Percentiles rank a stretch among this genome's conserved stretches.
Conservation (phyloP, 1,140 invertebrate genomes). For the Drosophila punjabiensis region DNA sequence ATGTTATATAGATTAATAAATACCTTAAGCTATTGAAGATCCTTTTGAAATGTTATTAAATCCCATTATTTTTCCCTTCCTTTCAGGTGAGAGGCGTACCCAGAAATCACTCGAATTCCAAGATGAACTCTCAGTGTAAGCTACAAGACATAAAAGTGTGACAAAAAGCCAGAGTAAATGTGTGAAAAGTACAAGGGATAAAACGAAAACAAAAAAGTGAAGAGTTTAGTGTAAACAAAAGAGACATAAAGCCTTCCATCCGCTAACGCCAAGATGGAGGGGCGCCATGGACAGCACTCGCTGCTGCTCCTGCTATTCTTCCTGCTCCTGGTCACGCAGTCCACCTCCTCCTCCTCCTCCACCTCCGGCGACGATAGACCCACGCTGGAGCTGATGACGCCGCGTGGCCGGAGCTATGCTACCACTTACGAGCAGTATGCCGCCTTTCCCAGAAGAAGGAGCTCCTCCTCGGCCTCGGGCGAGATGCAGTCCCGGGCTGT, state of each 20-base stretch:
- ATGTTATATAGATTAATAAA: not conserved
- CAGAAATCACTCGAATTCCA: slow-evolving; percentile 6
- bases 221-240: slow-evolving; percentile 15
- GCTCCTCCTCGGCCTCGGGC: slow-evolving; percentile 80
- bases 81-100: slow-evolving; percentile 41
- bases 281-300: slow-evolving; percentile 21
- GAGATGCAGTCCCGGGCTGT: slow-evolving; percentile 95
- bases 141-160: slow-evolving; percentile 35
- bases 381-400: slow-evolving; percentile 45
- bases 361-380: slow-evolving; percentile 18
- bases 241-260: slow-evolving; percentile 16
- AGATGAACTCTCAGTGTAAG: slow-evolving; percentile 27
- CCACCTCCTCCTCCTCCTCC: slow-evolving; percentile 8
- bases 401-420: slow-evolving; percentile 70
- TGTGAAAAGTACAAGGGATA: slow-evolving; percentile 11
- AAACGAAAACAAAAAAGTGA: not conserved
- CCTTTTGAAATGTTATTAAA: not conserved
- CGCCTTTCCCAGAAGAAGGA: slow-evolving; percentile 75
- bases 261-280: slow-evolving; percentile 31
- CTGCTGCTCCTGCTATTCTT: slow-evolving; percentile 34
- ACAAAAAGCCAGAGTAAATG: slow-evolving; percentile 16
- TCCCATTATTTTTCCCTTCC: not conserved
- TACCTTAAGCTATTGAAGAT: not conserved
- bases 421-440: slow-evolving; percentile 78
- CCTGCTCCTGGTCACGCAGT: slow-evolving; percentile 40